phyloP scores from a whole-genome alignment of 2,797 vertebrate species.

The Muscicapa comitata region DNA sequence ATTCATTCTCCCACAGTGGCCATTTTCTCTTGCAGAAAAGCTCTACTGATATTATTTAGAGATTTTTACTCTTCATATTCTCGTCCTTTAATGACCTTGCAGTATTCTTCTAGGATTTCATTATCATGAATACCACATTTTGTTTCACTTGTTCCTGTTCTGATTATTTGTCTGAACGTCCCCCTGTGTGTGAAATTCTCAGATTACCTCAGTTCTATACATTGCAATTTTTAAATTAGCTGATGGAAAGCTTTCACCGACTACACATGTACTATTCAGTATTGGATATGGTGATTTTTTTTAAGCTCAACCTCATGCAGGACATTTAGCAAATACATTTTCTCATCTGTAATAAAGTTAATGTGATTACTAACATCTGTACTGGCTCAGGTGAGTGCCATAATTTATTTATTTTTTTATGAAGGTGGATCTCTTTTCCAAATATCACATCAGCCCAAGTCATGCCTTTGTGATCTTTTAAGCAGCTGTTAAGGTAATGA shows the following conservation, averaged over 20 bases:
- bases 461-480: constrained; percentile 3
- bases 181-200: not conserved
- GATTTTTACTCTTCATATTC: not conserved
- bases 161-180: constrained; percentile 21
- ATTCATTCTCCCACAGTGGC: not conserved
- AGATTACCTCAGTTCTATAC: not conserved
- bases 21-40: not conserved
- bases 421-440: not conserved
- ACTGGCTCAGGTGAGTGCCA: constrained; percentile 1
- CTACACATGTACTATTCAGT: not conserved
- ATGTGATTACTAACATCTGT: constrained; percentile 47
- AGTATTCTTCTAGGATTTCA: constrained; percentile 9
- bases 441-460: not conserved
- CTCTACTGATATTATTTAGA: not conserved
- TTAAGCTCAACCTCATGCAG: not conserved
- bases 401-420: not conserved
- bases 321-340: constrained; percentile 11
- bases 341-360: constrained; percentile 2
- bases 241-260: constrained; percentile 8
- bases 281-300: not conserved
- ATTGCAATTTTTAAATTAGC: constrained; percentile 30
- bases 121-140: constrained; percentile 5
- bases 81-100: not conserved
- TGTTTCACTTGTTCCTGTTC: not conserved
- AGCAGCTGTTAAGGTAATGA: constrained; percentile 31